Conservation (phyloP, 2,888 invertebrate genomes). For the Tuberolachnus salignus region DNA sequence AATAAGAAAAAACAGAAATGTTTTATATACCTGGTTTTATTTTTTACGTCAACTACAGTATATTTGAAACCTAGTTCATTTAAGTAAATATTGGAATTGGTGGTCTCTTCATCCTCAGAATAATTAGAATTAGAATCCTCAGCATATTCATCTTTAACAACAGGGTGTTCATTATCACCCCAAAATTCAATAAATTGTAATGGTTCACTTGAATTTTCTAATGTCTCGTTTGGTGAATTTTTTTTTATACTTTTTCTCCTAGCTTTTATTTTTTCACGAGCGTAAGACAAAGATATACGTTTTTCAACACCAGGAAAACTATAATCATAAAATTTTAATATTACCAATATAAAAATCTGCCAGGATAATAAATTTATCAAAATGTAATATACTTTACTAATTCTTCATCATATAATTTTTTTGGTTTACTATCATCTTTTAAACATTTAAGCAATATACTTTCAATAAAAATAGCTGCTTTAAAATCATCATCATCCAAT, state of each 20-base stretch:
- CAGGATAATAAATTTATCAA: not conserved
- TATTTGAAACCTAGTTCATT: slow-evolving; percentile 42
- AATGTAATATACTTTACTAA: slow-evolving; percentile 36
- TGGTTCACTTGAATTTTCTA: slow-evolving; percentile 24
- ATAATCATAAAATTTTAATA: not conserved
- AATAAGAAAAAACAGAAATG: not conserved
- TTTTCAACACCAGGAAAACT: slow-evolving; percentile 51
- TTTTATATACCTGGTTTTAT: slow-evolving; percentile 37
- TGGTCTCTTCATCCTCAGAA: slow-evolving; percentile 23
- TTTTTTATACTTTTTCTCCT: slow-evolving; percentile 48
- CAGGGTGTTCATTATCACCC: slow-evolving; percentile 1
- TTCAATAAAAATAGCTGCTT: slow-evolving; percentile 53
- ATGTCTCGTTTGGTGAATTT: not conserved
- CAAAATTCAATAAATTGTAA: slow-evolving; percentile 45
- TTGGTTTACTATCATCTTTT: slow-evolving; percentile 41
- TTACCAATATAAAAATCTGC: not conserved
- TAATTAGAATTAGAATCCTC: slow-evolving; percentile 27
- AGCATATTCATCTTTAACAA: slow-evolving; percentile 10
- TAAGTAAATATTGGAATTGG: slow-evolving; percentile 17
- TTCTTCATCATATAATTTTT: slow-evolving; percentile 50
- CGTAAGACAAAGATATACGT: slow-evolving; percentile 34
- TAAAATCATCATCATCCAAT: slow-evolving; percentile 39
- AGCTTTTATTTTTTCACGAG: slow-evolving; percentile 53
- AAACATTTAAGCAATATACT: slow-evolving; percentile 45
- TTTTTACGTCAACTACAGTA: slow-evolving; percentile 7